Conservation (phyloP, 2,888 invertebrate genomes). For the Agrilus biguttatus region DNA sequence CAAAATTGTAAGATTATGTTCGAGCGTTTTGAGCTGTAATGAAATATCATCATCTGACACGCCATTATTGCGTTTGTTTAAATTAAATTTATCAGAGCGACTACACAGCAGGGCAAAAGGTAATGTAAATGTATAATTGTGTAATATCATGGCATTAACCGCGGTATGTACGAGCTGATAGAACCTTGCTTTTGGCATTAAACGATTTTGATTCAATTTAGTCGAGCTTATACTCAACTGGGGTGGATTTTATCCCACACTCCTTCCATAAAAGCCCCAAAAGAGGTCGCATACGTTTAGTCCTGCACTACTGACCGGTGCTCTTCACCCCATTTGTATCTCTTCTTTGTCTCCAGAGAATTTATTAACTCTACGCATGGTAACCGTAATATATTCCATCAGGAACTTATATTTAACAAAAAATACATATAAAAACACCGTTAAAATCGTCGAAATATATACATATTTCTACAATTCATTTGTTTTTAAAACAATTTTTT, state of each 20-base stretch:
- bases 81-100: too few species aligned
- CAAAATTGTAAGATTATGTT: too few species aligned
- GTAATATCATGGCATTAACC: slow-evolving; percentile 22
- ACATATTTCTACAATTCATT: too few species aligned
- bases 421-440: too few species aligned
- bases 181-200: slow-evolving; percentile 23
- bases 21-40: too few species aligned
- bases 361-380: slow-evolving; percentile 6
- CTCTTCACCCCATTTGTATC: slow-evolving; percentile 12
- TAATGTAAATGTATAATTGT: slow-evolving; percentile 19
- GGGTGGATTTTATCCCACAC: slow-evolving; percentile 14
- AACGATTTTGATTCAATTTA: slow-evolving; percentile 27
- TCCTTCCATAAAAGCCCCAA: slow-evolving; percentile 10
- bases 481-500: too few species aligned
- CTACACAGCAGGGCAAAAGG: slow-evolving; percentile 5
- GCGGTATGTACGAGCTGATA: slow-evolving; percentile 16
- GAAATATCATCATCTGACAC: too few species aligned
- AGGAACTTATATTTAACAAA: too few species aligned
- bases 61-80: too few species aligned
- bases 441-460: too few species aligned
- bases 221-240: slow-evolving; percentile 23
- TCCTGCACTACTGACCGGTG: slow-evolving; percentile 12
- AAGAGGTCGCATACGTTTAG: slow-evolving; percentile 11
- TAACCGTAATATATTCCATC: too few species aligned
- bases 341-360: slow-evolving; percentile 10